These are phyloP conservation scores for Catharus bicknelli DNA, from an alignment of 2,113 vertebrate species.

Conservation along the genomic window DNA sequence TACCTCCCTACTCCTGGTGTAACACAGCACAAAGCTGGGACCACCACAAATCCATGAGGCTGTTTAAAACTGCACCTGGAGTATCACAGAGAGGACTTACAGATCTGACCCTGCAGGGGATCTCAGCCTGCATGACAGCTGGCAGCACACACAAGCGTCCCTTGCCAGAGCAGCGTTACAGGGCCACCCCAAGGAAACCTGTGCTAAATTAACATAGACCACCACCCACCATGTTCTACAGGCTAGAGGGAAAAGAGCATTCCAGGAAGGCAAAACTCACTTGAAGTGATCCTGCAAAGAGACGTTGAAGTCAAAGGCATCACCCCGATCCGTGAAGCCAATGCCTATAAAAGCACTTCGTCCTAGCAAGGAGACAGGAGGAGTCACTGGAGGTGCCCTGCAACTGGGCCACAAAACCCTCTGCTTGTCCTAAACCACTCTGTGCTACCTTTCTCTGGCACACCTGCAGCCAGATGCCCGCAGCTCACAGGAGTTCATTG, in stretches of 20 bases:
- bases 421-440: neutral
- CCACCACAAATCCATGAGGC: neutral
- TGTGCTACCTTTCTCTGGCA: neutral
- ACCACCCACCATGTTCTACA: neutral
- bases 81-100: neutral
- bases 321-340: conserved; percentile 92
- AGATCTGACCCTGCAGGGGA: neutral
- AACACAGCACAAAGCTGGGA: neutral
- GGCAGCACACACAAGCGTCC: neutral
- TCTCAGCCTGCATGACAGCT: neutral
- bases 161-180: neutral
- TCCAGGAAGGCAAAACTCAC: conserved; percentile 72
- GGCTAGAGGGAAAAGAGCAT: neutral
- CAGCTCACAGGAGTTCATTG: neutral
- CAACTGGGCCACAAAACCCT: neutral
- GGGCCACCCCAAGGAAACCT: neutral
- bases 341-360: conserved; percentile 97
- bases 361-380: conserved; percentile 72
- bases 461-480: neutral
- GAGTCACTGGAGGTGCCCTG: neutral
- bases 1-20: neutral
- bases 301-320: conserved; percentile 98
- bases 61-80: neutral
- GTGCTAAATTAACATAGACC: neutral
- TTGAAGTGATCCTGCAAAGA: conserved; percentile 98